phyloP scores from a whole-genome alignment of 2,797 vertebrate species.

The Channa striata region DNA sequence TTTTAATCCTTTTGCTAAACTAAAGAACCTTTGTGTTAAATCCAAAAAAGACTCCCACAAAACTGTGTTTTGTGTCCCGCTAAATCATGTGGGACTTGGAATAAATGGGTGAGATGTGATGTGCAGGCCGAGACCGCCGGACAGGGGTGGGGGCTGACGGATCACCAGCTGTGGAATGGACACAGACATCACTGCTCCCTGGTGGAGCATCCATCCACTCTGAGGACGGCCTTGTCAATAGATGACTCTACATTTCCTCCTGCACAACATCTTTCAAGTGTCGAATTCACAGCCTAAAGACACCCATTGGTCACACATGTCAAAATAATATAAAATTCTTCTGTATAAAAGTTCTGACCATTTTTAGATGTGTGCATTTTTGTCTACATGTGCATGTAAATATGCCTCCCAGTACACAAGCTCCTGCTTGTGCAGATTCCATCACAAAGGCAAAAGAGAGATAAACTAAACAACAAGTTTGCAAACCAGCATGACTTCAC shows the following conservation, averaged over 20 bases:
- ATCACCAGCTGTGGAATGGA: slow-evolving; percentile 46
- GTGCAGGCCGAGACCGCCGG: slow-evolving; percentile 6
- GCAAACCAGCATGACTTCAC: slow-evolving; percentile 54
- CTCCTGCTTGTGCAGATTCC: not conserved
- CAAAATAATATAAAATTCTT: not conserved
- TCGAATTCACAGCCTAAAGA: slow-evolving; percentile 7
- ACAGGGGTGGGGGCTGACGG: slow-evolving; percentile 29
- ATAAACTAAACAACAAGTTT: slow-evolving; percentile 38
- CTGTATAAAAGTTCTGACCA: not conserved
- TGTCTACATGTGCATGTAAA: not conserved
- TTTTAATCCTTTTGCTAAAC: not conserved
- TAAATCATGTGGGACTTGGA: slow-evolving; percentile 11
- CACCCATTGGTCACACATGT: not conserved
- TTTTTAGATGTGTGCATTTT: not conserved
- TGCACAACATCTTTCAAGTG: slow-evolving; percentile 1
- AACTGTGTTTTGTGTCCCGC: slow-evolving; percentile 3
- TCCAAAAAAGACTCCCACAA: slow-evolving; percentile 1
- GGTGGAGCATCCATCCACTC: slow-evolving; percentile 33
- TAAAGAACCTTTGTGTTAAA: not conserved
- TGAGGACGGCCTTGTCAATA: slow-evolving; percentile 26
- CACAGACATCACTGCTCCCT: slow-evolving; percentile 42
- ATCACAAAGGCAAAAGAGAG: not conserved
- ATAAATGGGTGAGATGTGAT: slow-evolving; percentile 23
- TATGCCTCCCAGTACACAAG: not conserved
- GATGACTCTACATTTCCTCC: slow-evolving; percentile 31